Evolutionary conservation across 37 sponge, comb jelly and placozoan species (phyloP).

Genomic region (Aphrocallistes beatrix): DNA sequence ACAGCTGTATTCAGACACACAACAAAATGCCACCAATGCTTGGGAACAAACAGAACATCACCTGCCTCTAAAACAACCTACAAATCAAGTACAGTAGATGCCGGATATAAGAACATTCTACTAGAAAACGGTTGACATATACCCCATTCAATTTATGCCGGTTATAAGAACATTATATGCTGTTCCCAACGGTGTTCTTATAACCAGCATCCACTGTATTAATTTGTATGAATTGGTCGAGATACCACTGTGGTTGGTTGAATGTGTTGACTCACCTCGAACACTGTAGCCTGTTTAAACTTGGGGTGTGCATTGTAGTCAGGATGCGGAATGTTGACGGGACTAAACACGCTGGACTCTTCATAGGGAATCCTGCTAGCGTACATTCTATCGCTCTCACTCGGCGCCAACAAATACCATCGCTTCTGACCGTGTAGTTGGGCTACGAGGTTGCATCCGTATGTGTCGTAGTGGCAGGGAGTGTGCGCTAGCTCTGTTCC

Average conservation of each 20-base stretch:
- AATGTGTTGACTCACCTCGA: conserved; percentile 55
- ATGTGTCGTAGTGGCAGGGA: conserved; percentile 93
- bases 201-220: too few species aligned
- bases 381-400: conserved; percentile 39
- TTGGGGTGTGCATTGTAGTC: conserved; percentile 35
- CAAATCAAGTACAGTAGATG: too few species aligned
- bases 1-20: conserved; percentile 56
- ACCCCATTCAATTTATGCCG: too few species aligned
- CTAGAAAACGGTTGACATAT: too few species aligned
- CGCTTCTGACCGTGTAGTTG: conserved; percentile 73
- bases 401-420: conserved; percentile 69
- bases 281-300: conserved; percentile 27
- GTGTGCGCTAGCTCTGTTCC: conserved; percentile 79
- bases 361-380: conserved; percentile 87
- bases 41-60: conserved; percentile 75
- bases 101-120: too few species aligned
- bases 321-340: conserved; percentile 52
- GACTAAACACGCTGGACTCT: conserved; percentile 84
- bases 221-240: too few species aligned
- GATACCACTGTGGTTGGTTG: too few species aligned
- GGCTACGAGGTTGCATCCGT: conserved; percentile 83
- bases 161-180: too few species aligned
- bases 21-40: conserved; percentile 96
- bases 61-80: conserved; percentile 65
- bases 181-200: too few species aligned